Evolutionary conservation across 2,888 invertebrate species (phyloP), one percentile per base, ranked within the genome.

Genomic region (Pherbina coryleti): DNA sequence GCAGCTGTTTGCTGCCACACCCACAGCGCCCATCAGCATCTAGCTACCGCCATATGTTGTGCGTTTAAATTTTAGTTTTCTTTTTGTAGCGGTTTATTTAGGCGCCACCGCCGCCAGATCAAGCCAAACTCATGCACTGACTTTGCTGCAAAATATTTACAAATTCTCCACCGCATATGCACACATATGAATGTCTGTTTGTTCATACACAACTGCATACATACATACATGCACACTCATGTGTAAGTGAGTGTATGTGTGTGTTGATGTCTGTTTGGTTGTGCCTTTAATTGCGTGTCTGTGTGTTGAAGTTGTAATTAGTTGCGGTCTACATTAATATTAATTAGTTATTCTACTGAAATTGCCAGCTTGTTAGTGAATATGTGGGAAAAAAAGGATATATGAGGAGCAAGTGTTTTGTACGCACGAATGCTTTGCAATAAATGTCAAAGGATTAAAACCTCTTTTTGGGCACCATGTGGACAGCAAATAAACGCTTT

Each of bases 271-370:
- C 3, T 53, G 28, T 69, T 19, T 49, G 69, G n/a, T 44, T 69
- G 25, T 17, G 66, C 34, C 66, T n/a, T 34, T 37, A 44, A n/a
- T n/a, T 25, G 22, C 49, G 53, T n/a, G 53, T 64, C 19, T 67
- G 28, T 64, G 55, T 71, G 62, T 51, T 31, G 31, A 64, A 78
- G 80, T 62, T 77, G 82, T 85, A 86, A 86, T 86, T 86, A 86
- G 86, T 85, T 85, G 85, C 84, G 83, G 83, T 79, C 82, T 78
- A 83, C 85, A 86, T 86, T 87, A 85, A 86, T 86, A 86, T 87
- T 86, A 87, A 86, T 86, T 85, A 86, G 86, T 82, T 83, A 83
- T 53, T 75, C 77, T 14, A 71, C 76, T 76, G 72, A 57, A 75
- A 75, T 74, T 72, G 55, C 11, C 25, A n/a, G 34, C 31, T 31